Percentiles rank a stretch among this genome's conserved stretches.
These are phyloP conservation scores for Eudyptes chrysolophus DNA, from an alignment of 2,113 vertebrate genomes.

Conservation along the genomic window DNA sequence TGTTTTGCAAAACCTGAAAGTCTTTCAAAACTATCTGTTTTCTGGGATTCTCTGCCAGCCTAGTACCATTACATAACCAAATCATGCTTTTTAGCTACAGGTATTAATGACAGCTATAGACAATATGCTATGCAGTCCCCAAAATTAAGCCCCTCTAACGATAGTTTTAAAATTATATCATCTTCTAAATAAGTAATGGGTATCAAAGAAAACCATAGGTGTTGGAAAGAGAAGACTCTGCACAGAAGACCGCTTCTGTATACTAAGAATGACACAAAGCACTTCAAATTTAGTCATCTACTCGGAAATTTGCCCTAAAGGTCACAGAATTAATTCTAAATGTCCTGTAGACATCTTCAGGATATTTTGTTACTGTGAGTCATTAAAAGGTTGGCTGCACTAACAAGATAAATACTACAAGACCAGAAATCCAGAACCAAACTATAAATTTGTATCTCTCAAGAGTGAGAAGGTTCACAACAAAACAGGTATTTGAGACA, in stretches of 20 bases:
- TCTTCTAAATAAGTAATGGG: not conserved
- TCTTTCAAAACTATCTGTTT: not conserved
- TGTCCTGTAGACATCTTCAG: not conserved
- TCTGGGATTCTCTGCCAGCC: not conserved
- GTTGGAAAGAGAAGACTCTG: not conserved
- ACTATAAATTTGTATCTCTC: not conserved
- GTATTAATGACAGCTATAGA: not conserved
- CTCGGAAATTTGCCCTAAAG: not conserved
- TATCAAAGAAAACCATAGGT: not conserved
- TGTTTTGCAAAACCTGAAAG: not conserved
- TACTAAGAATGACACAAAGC: not conserved
- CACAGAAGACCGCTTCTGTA: not conserved
- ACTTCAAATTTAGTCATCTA: not conserved
- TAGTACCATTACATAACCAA: not conserved
- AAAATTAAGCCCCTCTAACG: not conserved
- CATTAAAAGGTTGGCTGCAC: not conserved
- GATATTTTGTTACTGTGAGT: not conserved
- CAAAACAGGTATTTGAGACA: not conserved
- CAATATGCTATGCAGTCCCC: not conserved
- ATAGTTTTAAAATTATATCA: not conserved
- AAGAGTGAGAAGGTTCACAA: not conserved
- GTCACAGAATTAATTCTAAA: not conserved
- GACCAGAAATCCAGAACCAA: not conserved
- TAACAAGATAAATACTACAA: not conserved
- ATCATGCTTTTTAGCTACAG: not conserved